Evolutionary conservation across 2,113 vertebrate species (phyloP), one percentile per base, ranked within the genome.

Genomic region (Hemichromis elongatus): DNA sequence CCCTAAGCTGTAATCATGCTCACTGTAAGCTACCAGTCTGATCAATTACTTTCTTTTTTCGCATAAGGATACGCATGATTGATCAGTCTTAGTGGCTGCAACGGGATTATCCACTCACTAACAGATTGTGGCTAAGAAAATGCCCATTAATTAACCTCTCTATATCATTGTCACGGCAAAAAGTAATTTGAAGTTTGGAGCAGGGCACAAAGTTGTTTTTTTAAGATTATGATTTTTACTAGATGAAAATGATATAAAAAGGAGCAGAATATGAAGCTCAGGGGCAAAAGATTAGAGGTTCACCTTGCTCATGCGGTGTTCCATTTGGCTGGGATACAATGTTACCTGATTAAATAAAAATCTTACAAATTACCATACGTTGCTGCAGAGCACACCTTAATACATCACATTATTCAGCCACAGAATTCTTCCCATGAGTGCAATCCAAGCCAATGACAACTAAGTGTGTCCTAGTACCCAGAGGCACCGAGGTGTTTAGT

Each of bases 271-370:
- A 35, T 77, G 57, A 81, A 28, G 79, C 73, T 26, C 77, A 26
- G 24, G 81, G 87, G 86, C 37, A 75, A 81, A 63, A 80, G 84
- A 90, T 85, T 80, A 86, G 28, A 82, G 82, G 70, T 80, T 91
- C 83, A 89, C 86, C 88, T 86, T 87, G 86, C 80, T 87, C 81
- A 79, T 3, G 73, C 35, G 45, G 12, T 52, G 90, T 90, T 94
- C 77, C 83, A 79, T 91, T 92, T 90, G 79, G 91, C 84, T 86
- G 79, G 50, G 86, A 84, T 84, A 84, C 89, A 89, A 75, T 86
- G 85, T 81, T 84, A 90, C 86, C 85, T 86, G 92, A 93, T 94
- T 93, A 89, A 93, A 95, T 94, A 92, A 93, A 90, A 92, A 87
- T 86, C 81, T 28, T 81, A 84, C 84, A 92, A 93, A 93, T 94